These are phyloP conservation scores for Flexamia atlantica DNA, from an alignment of 2,888 invertebrate genomes.

Conservation along the genomic window DNA sequence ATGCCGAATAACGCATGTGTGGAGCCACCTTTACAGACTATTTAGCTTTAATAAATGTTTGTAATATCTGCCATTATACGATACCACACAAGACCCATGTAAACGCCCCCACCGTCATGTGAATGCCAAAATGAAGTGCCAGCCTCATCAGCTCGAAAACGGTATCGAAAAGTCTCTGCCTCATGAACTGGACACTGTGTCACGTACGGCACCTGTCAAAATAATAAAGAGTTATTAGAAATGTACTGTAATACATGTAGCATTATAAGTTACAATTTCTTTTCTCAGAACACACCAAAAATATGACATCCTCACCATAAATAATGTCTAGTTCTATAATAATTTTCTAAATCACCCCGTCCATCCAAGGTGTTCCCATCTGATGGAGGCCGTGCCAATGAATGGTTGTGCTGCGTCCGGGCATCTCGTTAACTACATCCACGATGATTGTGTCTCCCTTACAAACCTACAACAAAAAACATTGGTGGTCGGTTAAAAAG, in stretches of 20 bases:
- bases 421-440: constrained; percentile 84
- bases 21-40: too few species aligned
- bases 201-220: constrained; percentile 74
- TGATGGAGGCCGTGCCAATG: constrained; percentile 87
- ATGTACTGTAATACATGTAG: too few species aligned
- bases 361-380: constrained; percentile 84
- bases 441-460: constrained; percentile 82
- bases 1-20: too few species aligned
- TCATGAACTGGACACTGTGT: constrained; percentile 82
- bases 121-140: constrained; percentile 88
- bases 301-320: too few species aligned
- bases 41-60: too few species aligned
- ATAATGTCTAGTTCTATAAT: too few species aligned
- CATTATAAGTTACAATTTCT: too few species aligned
- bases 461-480: constrained; percentile 67
- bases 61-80: too few species aligned
- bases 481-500: too few species aligned
- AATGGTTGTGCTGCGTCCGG: constrained; percentile 82
- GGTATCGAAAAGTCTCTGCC: constrained; percentile 84
- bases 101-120: constrained; percentile 78
- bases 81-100: neutral
- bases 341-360: constrained; percentile 76
- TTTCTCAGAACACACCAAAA: too few species aligned
- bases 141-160: constrained; percentile 81
- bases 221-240: too few species aligned